Base-by-base conservation (phyloP, 2,113 vertebrate genomes). In the Cichladusa arquata region DNA sequence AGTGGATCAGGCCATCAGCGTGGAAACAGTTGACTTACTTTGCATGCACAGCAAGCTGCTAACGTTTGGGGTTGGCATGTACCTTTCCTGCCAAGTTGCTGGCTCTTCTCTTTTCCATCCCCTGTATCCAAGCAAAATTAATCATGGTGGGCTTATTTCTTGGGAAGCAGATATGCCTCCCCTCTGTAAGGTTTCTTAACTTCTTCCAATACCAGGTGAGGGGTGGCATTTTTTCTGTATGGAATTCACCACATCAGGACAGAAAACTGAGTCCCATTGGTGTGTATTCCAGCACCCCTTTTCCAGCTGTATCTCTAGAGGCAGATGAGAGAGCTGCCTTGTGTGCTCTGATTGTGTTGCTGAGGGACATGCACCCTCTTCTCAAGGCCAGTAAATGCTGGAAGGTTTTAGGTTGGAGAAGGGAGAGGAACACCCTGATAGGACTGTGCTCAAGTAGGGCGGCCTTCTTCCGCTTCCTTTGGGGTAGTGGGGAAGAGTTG, bases 1-100 rank as follows among this genome's bases (percentile, higher is more conserved):
- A 1, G 6, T 65, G 54, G 33, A 77, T 84, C 16, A 0, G 45
- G 85, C 92, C 77, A 73, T 60, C 78, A 62, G 34, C 44, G 24
- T 67, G 69, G 85, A 91, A 95, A 93, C 67, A 83, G 89, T 87
- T 92, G 72, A 92, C 72, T 93, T 79, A 34, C 62, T 93, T 81
- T 71, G 94, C 92, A 83, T 95, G 90, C 90, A 86, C 86, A 71
- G 94, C 93, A 95, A 92, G 93, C 92, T 92, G 88, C 93, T 94
- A 56, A 93, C 12, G 19, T 81, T 95, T 90, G 85, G 85, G 92
- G 90, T 95, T 78, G 92, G 80, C 88, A 34, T 71, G 64, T 83
- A 94, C 38, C 51, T 94, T 95, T 81, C 67, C 48, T 86, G 85
- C 88, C 93, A 83, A 66, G 38, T 81, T 24, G 5, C 82, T 77